Evolutionary conservation across 2,797 vertebrate species (phyloP), one percentile per base, ranked within the genome.

Genomic region (Hypotaenidia philippensis): DNA sequence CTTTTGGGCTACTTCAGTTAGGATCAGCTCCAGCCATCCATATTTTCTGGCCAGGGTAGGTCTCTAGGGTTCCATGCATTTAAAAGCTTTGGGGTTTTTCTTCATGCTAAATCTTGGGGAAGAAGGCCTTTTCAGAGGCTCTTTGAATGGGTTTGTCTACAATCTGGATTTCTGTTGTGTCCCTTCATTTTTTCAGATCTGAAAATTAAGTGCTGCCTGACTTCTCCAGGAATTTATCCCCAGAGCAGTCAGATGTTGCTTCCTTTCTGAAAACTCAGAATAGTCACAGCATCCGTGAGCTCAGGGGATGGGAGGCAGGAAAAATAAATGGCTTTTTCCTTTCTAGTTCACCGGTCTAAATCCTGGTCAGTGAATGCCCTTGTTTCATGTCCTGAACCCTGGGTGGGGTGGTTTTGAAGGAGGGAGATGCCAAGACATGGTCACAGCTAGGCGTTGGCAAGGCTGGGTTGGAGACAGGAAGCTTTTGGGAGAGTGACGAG

Each of bases 141-240:
- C 44, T 88, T 83, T 44, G 40, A 83, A 71, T 26, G 76, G 7
- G 8, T 52, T 87, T 90, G 89, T 72, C 38, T 83, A 72, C 76
- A 59, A 74, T 74, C 47, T 70, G 26, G 57, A 32, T 82, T 88
- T 82, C 36, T 61, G 3, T 50, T 84, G 21, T 70, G 21, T 79
- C 23, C 44, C 47, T 91, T 76, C 32, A 14, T 72, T 93, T 76
- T 63, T 91, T 74, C 78, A 60, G 55, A 69, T 75, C 34, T 74
- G 19, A 93, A 79, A 70, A 63, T 82, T 69, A 79, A 87, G 36
- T 76, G 55, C 74, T 86, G 44, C 50, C 65, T 79, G 50, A 79
- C 59, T 89, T 94, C 81, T 91, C n/a, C 71, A 49, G 52, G 64
- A 74, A 14, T 78, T 75, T 80, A 88, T 75, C 25, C 38, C 27